Base-by-base conservation (phyloP, 2,797 vertebrate genomes). In the Monodelphis domestica region DNA sequence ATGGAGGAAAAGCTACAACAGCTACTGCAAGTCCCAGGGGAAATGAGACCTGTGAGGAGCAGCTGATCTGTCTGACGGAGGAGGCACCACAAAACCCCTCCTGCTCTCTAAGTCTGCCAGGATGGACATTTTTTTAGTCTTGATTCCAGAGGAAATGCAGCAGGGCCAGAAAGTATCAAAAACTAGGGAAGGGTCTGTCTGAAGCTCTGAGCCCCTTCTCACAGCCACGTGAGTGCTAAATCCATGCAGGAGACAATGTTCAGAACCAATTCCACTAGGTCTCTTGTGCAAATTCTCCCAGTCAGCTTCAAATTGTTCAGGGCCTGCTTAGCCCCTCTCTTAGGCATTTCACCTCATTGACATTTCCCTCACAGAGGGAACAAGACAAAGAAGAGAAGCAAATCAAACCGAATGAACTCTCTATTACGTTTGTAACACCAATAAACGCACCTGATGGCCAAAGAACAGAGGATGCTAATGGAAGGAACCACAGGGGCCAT, bases 271-370 rank as follows among this genome's bases (percentile, higher is more conserved):
- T 78, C 17, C 10, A n/a, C 15, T n/a, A 63, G 59, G 33, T 12
- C 59, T 53, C 57, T 89, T 21, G 87, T 70, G 14, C 54, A 29
- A 56, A 70, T 88, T 70, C 51, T 93, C 93, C 26, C 87, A 17
- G 17, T 91, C 59, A 92, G 14, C 53, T 90, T 94, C 78, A 55
- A 30, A 54, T 51, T 78, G 94, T 93, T 63, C 89, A 11, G 30
- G 51, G 89, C 70, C 91, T 90, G 53, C 95, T 78, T 59, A 94
- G n/a, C 63, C 84, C 87, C 88, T 87, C 45, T 94, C 87, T 89
- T 1, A 57, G 87, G 15, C 14, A 90, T 91, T 95, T 91, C 89
- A 91, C 55, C 88, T 88, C 51, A 6, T 52, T 12, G 45, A 24
- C 29, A 88, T 30, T 95, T 28, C 45, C 45, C 70, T 91, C 50